These are phyloP conservation scores for Nicator chloris DNA, from an alignment of 2,113 vertebrate genomes.

Conservation along the genomic window DNA sequence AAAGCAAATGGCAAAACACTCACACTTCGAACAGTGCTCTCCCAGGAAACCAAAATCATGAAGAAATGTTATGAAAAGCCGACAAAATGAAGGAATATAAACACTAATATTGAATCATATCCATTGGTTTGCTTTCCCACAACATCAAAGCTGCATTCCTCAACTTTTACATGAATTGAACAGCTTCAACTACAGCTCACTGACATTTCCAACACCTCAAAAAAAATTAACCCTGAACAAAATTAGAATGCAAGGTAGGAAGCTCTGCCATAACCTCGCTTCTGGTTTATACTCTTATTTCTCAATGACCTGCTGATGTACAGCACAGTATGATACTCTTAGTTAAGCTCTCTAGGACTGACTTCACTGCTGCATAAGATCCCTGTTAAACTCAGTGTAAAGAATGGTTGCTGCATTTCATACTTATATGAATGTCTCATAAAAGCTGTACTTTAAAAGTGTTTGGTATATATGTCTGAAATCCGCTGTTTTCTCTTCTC, in stretches of 20 bases:
- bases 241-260: neutral
- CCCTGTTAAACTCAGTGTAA: fast-evolving
- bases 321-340: neutral
- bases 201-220: neutral
- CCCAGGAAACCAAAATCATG: neutral
- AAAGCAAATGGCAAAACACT: neutral
- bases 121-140: neutral
- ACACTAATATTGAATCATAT: neutral
- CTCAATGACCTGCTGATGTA: neutral
- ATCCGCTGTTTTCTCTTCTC: neutral
- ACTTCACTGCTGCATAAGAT: neutral
- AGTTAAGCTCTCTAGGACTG: neutral
- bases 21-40: neutral
- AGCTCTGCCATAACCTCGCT: neutral
- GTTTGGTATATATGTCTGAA: neutral
- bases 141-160: neutral
- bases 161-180: neutral
- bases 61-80: neutral
- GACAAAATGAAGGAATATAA: neutral
- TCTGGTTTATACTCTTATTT: neutral
- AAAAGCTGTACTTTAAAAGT: neutral
- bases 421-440: neutral
- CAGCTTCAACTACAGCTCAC: neutral
- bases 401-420: neutral
- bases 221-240: neutral